These are phyloP conservation scores for Liparis tanakae DNA, from an alignment of 2,797 vertebrate genomes.

Conservation along the genomic window DNA sequence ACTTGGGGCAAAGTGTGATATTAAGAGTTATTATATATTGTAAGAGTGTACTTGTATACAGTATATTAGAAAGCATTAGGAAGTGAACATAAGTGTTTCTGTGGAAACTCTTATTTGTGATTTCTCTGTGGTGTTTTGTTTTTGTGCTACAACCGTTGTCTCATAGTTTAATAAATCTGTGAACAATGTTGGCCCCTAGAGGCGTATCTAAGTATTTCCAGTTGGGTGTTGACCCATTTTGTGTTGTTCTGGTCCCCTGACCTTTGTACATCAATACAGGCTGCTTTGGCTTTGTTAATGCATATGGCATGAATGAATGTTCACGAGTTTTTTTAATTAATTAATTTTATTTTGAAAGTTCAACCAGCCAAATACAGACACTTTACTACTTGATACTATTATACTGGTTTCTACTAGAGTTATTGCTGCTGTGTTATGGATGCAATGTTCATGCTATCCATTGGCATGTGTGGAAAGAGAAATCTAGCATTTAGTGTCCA, in stretches of 20 bases:
- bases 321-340: not conserved
- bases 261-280: not conserved
- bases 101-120: not conserved
- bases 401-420: not conserved
- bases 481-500: not conserved
- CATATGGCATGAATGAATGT: not conserved
- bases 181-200: slow-evolving; percentile 55
- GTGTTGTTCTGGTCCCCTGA: not conserved
- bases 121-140: not conserved
- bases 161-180: slow-evolving; percentile 1
- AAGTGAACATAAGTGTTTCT: not conserved
- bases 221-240: not conserved
- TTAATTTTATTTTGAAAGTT: not conserved
- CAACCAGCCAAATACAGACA: not conserved
- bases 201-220: slow-evolving; percentile 15
- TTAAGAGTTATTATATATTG: not conserved
- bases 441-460: not conserved
- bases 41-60: not conserved
- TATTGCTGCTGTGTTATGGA: not conserved
- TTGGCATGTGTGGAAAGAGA: not conserved
- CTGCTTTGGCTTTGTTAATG: not conserved
- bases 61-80: not conserved
- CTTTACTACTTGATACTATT: not conserved
- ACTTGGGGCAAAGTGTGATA: not conserved
- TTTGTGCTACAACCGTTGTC: not conserved